Conservation (phyloP, 2,113 vertebrate genomes). For the Perognathus longimembris region DNA sequence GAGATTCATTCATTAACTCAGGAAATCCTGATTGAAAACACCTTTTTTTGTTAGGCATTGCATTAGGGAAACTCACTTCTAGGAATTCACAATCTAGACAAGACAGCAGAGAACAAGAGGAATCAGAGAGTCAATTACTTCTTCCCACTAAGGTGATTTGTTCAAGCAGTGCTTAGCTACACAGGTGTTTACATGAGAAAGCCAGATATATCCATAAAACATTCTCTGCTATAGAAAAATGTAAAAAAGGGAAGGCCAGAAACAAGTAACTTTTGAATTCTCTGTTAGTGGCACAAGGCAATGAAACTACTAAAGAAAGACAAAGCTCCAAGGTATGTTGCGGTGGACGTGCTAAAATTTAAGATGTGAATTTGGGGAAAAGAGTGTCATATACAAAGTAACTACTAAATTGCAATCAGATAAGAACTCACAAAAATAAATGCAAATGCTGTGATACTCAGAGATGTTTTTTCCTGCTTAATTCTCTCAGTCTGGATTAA, state of each 20-base stretch:
- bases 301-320: background rate
- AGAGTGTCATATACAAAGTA: background rate
- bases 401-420: background rate
- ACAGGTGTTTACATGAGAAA: background rate
- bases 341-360: slow-evolving; percentile 22
- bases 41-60: background rate
- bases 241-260: background rate
- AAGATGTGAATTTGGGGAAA: background rate
- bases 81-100: background rate
- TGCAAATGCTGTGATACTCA: background rate
- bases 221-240: background rate
- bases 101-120: background rate
- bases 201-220: background rate
- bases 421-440: slow-evolving; percentile 13
- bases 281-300: background rate
- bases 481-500: too few relatives aligned
- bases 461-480: background rate
- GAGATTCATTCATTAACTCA: background rate
- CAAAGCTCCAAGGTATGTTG: background rate
- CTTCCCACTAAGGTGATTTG: background rate
- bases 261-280: background rate
- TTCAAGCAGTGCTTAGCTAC: slow-evolving; percentile 12
- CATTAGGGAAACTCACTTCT: background rate
- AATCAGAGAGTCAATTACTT: background rate
- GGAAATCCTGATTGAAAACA: background rate